A percentile compares a stretch with the other conserved stretches of the same genome.
Conservation (phyloP, 2,113 vertebrate species). For the Equus przewalskii region DNA sequence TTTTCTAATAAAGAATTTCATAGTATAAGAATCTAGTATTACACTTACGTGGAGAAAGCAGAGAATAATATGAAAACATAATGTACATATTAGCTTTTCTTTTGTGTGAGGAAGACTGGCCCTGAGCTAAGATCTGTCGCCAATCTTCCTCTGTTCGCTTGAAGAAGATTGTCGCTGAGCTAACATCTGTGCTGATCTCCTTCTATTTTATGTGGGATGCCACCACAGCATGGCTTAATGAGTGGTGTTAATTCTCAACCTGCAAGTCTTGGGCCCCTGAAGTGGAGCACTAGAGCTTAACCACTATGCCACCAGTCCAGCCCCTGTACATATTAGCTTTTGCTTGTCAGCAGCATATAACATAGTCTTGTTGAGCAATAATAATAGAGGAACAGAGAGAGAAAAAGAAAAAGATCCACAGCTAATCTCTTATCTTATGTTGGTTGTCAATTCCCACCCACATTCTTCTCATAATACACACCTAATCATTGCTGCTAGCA, state of each 20-base stretch:
- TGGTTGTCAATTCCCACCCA: background rate
- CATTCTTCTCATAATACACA: background rate
- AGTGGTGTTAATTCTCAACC: too few relatives aligned
- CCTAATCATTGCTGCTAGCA: background rate
- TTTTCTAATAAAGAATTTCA: background rate
- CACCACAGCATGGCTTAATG: too few relatives aligned
- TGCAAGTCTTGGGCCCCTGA: too few relatives aligned
- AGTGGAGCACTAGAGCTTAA: too few relatives aligned
- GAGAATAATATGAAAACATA: background rate
- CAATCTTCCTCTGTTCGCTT: too few relatives aligned
- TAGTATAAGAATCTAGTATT: background rate
- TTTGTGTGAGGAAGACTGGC: too few relatives aligned
- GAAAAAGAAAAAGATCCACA: background rate
- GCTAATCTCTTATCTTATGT: background rate
- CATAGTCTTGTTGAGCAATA: background rate
- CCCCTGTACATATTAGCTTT: background rate
- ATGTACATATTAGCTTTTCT: background rate
- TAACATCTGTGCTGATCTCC: too few relatives aligned
- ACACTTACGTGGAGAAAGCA: background rate
- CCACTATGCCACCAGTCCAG: too few relatives aligned
- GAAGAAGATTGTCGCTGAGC: too few relatives aligned
- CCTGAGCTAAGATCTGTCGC: too few relatives aligned
- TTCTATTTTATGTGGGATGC: too few relatives aligned
- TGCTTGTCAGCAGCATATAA: background rate
- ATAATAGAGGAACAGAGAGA: background rate